Evolutionary conservation across 2,797 vertebrate genomes (phyloP), one percentile per base, ranked within the genome.

Genomic region (Rhinophrynus dorsalis): DNA sequence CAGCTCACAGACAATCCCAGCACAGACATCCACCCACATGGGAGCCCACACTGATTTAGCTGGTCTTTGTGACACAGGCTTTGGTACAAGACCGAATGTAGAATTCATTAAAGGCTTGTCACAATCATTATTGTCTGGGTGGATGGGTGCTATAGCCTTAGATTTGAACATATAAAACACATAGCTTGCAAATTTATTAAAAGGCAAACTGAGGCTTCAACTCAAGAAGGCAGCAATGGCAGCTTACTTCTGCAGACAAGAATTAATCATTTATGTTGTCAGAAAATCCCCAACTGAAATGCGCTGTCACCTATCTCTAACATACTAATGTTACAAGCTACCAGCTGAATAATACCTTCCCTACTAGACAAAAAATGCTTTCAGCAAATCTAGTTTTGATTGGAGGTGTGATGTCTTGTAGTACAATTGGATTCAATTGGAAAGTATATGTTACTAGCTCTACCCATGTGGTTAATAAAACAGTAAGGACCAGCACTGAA

Each of bases 181-280:
- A 51, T 51, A 51, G 45, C 45, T 38, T 26, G 60, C 58, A 48
- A 24, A 61, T 61, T 21, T 61, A 61, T 61, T 61, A 33, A 61
- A 61, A 33, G 42, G 15, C 42, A 35, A 50, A 37, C 30, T 13
- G 23, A 12, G 30, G 13, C 30, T 13, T 37, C 30, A 23, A 15
- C 27, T 23, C 12, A 9, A 13, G 27, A 30, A 61, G 24, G 29
- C 60, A 33, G 20, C 27, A 50, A 13, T 51, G 45, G 17, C 10
- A 35, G 60, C 50, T 63, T 50, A 48, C 60, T 63, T 62, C 50
- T 37, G 29, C 60, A 37, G 30, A 20, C 30, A 24, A 33, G 37
- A 30, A 63, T 63, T 50, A 63, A 63, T 63, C 40, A 63, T 50
- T 63, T 63, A 63, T 50, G 44, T n/a, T n/a, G n/a, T n/a, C n/a